These are phyloP conservation scores for Musca domestica DNA, from an alignment of 1,140 invertebrate species.

Conservation along the genomic window DNA sequence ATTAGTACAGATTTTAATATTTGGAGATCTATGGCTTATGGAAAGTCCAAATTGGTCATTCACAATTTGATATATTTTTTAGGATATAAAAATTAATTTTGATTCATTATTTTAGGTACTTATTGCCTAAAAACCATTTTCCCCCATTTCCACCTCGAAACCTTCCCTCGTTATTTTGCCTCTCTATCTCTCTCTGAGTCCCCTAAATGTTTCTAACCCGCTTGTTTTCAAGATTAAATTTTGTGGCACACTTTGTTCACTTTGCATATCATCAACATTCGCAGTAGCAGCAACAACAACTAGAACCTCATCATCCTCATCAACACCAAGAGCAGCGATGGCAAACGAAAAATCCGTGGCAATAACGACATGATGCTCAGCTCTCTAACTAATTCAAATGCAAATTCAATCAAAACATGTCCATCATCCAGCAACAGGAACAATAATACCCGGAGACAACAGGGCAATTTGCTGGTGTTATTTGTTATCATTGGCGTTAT, in stretches of 20 bases:
- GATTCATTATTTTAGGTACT: too few relatives aligned
- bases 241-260: slow-evolving; percentile 19
- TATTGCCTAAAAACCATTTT: too few relatives aligned
- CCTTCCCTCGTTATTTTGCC: background rate
- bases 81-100: too few relatives aligned
- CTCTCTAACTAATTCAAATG: slow-evolving; percentile 22
- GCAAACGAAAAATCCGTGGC: too few relatives aligned
- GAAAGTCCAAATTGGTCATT: too few relatives aligned
- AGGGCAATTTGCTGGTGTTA: background rate
- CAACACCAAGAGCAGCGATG: background rate
- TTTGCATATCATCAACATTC: slow-evolving; percentile 6
- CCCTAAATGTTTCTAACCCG: slow-evolving; percentile 17
- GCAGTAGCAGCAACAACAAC: background rate
- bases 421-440: slow-evolving; percentile 14
- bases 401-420: slow-evolving; percentile 25
- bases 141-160: too few relatives aligned
- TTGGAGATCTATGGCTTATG: too few relatives aligned
- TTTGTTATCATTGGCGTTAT: slow-evolving; percentile 14
- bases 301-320: background rate
- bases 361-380: too few relatives aligned
- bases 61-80: too few relatives aligned
- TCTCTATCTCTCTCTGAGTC: background rate
- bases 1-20: too few relatives aligned
- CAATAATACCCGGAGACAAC: background rate
- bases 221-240: slow-evolving; percentile 19